Percentiles rank a stretch among this genome's conserved stretches.
phyloP scores from a whole-genome alignment of 2,888 invertebrate species.

The Baronia brevicornis region DNA sequence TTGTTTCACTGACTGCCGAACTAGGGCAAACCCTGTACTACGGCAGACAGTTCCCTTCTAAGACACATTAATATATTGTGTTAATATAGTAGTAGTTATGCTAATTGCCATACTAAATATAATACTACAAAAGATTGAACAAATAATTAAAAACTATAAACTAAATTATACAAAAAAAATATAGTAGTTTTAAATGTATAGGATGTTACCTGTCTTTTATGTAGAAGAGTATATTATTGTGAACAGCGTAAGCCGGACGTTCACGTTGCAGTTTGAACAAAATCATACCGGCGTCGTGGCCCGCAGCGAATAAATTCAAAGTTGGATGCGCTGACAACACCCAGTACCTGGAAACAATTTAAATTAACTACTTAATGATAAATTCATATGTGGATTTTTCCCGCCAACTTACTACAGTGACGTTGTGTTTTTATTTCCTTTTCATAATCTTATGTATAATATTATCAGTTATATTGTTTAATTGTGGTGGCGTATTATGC shows the following conservation, averaged over 20 bases:
- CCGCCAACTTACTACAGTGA: no score
- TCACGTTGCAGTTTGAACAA: constrained; percentile 95
- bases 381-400: not conserved
- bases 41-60: no score
- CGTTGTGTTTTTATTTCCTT: no score
- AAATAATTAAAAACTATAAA: not conserved
- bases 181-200: not conserved
- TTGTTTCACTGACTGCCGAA: no score
- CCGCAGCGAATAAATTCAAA: constrained; percentile 98
- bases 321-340: constrained; percentile 95
- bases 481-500: no score
- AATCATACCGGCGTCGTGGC: constrained; percentile 98
- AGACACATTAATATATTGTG: no score
- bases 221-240: constrained; percentile 95
- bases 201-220: constrained; percentile 89
- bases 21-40: no score
- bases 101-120: no score
- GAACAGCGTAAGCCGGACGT: constrained; percentile 95
- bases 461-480: no score
- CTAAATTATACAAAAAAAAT: not conserved
- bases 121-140: constrained; percentile 1
- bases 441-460: not conserved
- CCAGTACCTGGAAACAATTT: constrained; percentile 86
- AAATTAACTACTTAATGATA: not conserved
- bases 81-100: no score